Evolutionary conservation across 2,797 vertebrate species (phyloP), one percentile per base, ranked within the genome.

Genomic region (Siniperca undulata): DNA sequence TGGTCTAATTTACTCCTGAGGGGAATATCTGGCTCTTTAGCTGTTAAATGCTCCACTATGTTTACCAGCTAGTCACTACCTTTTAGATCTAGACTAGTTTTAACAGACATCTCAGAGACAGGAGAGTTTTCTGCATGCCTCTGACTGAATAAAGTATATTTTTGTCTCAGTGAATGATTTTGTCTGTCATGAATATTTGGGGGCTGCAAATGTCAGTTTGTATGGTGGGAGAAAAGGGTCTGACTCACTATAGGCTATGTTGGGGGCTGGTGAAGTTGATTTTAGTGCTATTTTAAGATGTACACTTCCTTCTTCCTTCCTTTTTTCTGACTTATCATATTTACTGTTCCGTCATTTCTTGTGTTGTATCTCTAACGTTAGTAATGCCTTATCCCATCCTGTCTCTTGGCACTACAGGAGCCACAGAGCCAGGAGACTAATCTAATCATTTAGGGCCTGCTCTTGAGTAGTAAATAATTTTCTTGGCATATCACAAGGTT

Each of bases 381-480:
- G 70, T 82, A 24, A 82, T 44, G 85, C 89, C 80, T 91, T 71
- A 66, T 87, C 83, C 52, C 78, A 58, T 82, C 69, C 74, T 9
- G 77, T 87, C 87, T 85, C 64, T 22, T 42, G 55, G 58, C 34
- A 16, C 83, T 77, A 58, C 77, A 60, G 83, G 58, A 89, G 65
- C 77, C 86, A 65, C 58, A 0, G 73, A 88, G 86, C 84, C 85
- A 88, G 71, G 83, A 92, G 86, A 89, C 90, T 91, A 89, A 94
- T 94, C 87, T 86, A 87, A 93, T 93, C 87, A 91, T 90, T 89
- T 84, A 81, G 77, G 76, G 46, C 58, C 81, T 70, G 73, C 69
- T 88, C 80, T 77, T 88, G 71, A 81, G 78, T 71, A 84, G 86
- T 91, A 91, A 90, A 93, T 91, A 70, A 87, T 91, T 83, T 88